Percentiles rank a stretch among this genome's conserved stretches.
phyloP scores from a whole-genome alignment of 2,113 vertebrate genomes.

The Siphamia tubifer region DNA sequence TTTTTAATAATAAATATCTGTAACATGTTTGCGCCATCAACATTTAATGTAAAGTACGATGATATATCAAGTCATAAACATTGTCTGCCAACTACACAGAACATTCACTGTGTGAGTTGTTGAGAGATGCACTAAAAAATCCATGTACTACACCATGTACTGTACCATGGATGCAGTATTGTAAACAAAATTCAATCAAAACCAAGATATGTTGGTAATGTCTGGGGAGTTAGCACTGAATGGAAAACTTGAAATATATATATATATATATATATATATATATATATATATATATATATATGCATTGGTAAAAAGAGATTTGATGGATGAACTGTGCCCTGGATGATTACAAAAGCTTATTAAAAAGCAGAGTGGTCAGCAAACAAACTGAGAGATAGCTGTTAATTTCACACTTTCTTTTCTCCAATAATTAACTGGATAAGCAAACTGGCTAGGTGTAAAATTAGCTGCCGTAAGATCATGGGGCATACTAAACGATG shows the following conservation, averaged over 20 bases:
- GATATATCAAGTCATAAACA: neutral
- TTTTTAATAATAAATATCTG: neutral
- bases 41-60: neutral
- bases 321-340: neutral
- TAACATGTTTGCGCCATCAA: neutral
- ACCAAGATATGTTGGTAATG: neutral
- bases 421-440: constrained; percentile 11
- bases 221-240: too few relatives aligned
- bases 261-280: too few relatives aligned
- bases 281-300: too few relatives aligned
- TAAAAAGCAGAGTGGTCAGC: neutral
- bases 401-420: neutral
- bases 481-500: constrained; percentile 16
- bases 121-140: neutral
- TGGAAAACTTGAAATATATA: too few relatives aligned
- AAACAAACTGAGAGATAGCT: neutral
- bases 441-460: constrained; percentile 1
- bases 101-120: neutral
- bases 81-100: constrained; percentile 3
- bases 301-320: neutral
- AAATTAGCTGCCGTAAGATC: constrained; percentile 15
- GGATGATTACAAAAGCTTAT: neutral
- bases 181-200: too few relatives aligned
- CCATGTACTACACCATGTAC: neutral
- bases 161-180: too few relatives aligned